Evolutionary conservation across 2,888 invertebrate genomes (phyloP), one percentile per base, ranked within the genome.

Genomic region (Ormyrus labotus): DNA sequence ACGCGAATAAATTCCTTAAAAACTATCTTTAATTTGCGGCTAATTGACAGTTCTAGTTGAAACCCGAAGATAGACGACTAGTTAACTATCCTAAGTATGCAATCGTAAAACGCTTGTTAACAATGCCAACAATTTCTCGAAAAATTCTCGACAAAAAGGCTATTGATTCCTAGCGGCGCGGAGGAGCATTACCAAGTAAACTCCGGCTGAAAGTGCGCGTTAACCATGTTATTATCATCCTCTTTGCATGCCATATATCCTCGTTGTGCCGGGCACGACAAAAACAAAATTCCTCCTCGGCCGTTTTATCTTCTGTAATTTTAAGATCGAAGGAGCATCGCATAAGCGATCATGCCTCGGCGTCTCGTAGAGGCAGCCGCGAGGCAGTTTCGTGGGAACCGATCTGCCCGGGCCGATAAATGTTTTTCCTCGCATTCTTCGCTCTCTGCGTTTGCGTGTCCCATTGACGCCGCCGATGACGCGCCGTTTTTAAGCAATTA

Each of bases 401-500:
- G 68, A 13, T 34, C 34, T 4, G 34, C 34, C 34, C 34, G 34
- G 34, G 34, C 34, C 34, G 34, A 34, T 34, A 34, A 34, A 34
- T 34, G 34, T 34, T 34, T 34, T 34, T 34, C 34, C 34, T 34
- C 34, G 34, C 34, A 34, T 34, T 34, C 34, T 34, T 34, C 34
- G 34, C 34, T 19, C 34, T 34, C 34, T 34, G 34, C 34, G 34
- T 34, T 34, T 19, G 19, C 4, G 34, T 34, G 34, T 34, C 34
- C 34, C 4, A 34, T 34, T 70, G 61, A 19, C 45, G 55, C 11
- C 70, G 58, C 19, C 70, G 60, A 73, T 63, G 51, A 64, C 51
- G 19, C 58, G 34, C 55, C 70, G 74, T 74, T 74, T 70, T 70
- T 80, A 10, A 55, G 13, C 82, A 86, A 85, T 83, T 82, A 69